phyloP scores from a whole-genome alignment of 1,140 invertebrate species.

The Zaprionus capensis region DNA sequence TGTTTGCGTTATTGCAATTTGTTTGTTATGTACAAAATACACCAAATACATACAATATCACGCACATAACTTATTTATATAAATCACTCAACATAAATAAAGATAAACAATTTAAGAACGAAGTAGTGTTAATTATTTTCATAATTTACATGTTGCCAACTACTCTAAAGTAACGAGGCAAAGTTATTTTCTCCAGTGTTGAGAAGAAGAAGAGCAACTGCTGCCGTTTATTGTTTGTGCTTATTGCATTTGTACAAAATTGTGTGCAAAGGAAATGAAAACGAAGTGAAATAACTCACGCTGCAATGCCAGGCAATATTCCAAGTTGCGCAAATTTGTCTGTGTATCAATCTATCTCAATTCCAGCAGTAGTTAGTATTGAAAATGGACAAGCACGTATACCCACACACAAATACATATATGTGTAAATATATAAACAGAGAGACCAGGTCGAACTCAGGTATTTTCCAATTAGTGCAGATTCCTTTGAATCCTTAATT shows the following conservation, averaged over 20 bases:
- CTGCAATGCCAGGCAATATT: constrained; percentile 3
- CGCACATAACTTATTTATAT: background rate
- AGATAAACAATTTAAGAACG: background rate
- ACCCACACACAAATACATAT: background rate
- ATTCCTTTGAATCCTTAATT: constrained; percentile 47
- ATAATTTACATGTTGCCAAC: background rate
- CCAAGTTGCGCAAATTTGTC: constrained; percentile 1
- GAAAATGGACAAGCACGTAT: background rate
- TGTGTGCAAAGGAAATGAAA: background rate
- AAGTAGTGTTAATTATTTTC: background rate
- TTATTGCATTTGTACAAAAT: background rate
- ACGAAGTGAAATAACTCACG: background rate
- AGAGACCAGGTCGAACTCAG: background rate
- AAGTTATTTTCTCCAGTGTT: constrained; percentile 2
- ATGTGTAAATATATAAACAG: background rate
- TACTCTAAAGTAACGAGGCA: background rate
- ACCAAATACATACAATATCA: background rate
- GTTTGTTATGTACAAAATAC: constrained; percentile 5
- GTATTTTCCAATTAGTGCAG: constrained; percentile 36
- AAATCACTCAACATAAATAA: background rate
- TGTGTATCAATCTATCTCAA: constrained; percentile 5
- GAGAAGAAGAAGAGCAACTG: background rate
- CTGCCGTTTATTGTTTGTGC: background rate
- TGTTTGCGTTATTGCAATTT: constrained; percentile 38
- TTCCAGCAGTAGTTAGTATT: background rate